Evolutionary conservation across 2,888 invertebrate genomes (phyloP), one percentile per base, ranked within the genome.

Genomic region (Dasysyrphus tricinctus): DNA sequence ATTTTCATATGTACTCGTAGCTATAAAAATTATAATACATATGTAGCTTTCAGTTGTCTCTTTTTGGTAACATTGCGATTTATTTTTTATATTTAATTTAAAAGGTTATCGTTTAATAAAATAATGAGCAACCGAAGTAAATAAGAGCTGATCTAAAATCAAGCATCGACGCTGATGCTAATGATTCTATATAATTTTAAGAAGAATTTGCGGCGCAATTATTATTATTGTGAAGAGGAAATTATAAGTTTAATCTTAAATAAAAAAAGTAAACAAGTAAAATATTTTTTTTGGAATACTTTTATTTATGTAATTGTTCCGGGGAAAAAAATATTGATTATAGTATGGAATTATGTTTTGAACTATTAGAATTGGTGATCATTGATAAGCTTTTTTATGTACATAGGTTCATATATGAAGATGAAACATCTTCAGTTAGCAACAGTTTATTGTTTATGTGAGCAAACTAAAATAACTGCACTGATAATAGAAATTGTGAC

Each of bases 51-150:
- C 14, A 29, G 61, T 61, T 59, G 37, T 59, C 37, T 37, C 16
- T 59, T 12, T n/a, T 16, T 12, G 12, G 11, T 16, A 59, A 39
- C 34, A 34, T 34, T 34, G 34, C 59, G 19, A 34, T 59, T 34
- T 16, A 16, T 12, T 39, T 37, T 59, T 11, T 9, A 9, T 39
- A 24, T 63, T 24, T 29, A 42, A 24, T 29, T 8, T 11, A 63
- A 63, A 59, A 63, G 63, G 63, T 63, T 63, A 63, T 63, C 63
- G 9, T 44, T 29, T 59, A 37, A 37, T 34, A 44, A 24, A 61
- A 63, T 29, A n/a, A 42, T 37, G 59, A 59, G 16, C 6, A 19
- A 12, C 63, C 0, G 9, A 42, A 42, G 29, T 63, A 39, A 63
- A 42, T 63, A 37, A 56, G n/a, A n/a, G 39, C 12, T 61, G 19